Conservation (phyloP, 2,113 vertebrate genomes). For the Notothenia rossii region DNA sequence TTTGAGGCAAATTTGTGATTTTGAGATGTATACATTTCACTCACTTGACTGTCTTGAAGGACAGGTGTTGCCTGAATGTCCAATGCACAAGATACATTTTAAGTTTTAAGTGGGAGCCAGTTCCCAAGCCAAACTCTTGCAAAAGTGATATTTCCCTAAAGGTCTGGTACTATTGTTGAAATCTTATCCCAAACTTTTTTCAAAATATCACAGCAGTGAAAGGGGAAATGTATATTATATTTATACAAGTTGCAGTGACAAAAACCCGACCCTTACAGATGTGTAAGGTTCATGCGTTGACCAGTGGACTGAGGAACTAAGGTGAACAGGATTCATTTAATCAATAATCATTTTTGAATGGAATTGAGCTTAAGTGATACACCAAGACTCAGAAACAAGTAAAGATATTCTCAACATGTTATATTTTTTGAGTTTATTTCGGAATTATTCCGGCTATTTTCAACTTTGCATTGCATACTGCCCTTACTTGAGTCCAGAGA, state of each 20-base stretch:
- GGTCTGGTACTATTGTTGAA: conserved; percentile 7
- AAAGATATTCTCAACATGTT: neutral
- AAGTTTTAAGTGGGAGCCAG: conserved; percentile 22
- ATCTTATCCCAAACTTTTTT: conserved; percentile 18
- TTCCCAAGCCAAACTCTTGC: conserved; percentile 33
- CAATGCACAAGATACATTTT: conserved; percentile 31
- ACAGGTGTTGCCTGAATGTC: conserved; percentile 27
- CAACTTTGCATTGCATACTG: neutral
- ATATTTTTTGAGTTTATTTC: neutral
- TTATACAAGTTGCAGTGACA: neutral
- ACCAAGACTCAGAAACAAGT: too few species aligned
- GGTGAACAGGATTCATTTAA: neutral
- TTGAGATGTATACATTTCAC: conserved; percentile 1
- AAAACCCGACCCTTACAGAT: neutral
- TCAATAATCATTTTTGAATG: neutral
- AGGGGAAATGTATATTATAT: neutral
- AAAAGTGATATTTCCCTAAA: conserved; percentile 29
- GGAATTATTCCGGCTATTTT: neutral
- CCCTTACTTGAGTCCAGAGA: neutral
- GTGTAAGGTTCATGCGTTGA: neutral
- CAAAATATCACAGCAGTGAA: conserved; percentile 8
- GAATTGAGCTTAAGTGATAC: too few species aligned
- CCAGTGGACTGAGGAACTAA: neutral
- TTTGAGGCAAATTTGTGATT: conserved; percentile 15
- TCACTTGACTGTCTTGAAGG: neutral